Evolutionary conservation across 2,797 vertebrate species (phyloP).

Genomic region (Lemur catta): DNA sequence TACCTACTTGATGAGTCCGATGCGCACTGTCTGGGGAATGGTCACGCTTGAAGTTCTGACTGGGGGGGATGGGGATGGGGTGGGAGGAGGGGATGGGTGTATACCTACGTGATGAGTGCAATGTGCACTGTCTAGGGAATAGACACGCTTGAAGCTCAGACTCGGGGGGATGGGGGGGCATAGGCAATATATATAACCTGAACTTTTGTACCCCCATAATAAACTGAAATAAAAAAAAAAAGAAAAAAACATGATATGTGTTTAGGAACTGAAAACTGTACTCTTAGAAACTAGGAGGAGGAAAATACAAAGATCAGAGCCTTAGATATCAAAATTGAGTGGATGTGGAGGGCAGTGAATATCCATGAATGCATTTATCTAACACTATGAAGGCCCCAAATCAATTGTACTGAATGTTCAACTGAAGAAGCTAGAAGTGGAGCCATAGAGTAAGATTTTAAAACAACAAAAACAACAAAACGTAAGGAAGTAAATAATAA

Average conservation of each 20-base stretch:
- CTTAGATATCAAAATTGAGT: background rate
- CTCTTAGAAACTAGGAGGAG: background rate
- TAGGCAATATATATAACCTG: too few species aligned
- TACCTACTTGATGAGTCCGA: too few species aligned
- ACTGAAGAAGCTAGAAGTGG: background rate
- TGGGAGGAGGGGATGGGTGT: too few species aligned
- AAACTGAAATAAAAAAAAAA: too few species aligned
- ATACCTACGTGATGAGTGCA: too few species aligned
- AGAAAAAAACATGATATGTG: background rate
- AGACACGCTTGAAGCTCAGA: too few species aligned
- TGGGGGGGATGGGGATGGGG: too few species aligned
- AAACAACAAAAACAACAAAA: background rate
- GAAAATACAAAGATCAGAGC: background rate
- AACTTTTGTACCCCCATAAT: too few species aligned
- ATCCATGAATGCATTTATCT: background rate
- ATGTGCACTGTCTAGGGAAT: too few species aligned
- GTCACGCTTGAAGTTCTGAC: too few species aligned
- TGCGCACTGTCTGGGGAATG: too few species aligned
- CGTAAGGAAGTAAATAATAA: background rate
- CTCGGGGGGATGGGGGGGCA: too few species aligned
- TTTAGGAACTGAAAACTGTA: background rate
- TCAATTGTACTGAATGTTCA: background rate
- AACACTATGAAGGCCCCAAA: slow-evolving; percentile 5
- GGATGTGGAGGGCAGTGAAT: background rate
- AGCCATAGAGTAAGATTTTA: background rate